Evolutionary conservation across 2,797 vertebrate genomes (phyloP).

Genomic region (Heterohyrax brucei): DNA sequence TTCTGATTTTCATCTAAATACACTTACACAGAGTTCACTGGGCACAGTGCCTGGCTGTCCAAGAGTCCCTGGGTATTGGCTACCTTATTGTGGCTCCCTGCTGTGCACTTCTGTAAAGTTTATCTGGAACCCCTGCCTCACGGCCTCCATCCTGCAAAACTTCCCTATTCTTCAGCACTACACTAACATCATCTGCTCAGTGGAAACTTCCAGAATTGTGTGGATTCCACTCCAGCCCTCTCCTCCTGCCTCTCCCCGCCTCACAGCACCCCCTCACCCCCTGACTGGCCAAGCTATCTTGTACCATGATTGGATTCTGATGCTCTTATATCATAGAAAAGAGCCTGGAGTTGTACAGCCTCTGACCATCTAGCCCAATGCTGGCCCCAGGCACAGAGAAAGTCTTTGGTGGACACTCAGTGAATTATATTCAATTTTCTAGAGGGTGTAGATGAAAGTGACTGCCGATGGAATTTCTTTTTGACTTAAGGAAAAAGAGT

Average conservation of each 20-base stretch:
- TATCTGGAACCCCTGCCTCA: background rate
- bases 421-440: background rate
- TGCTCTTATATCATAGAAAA: background rate
- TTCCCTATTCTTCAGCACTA: background rate
- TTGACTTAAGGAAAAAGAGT: background rate
- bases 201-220: background rate
- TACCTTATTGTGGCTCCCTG: rapidly evolving
- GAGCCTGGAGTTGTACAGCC: rapidly evolving
- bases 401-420: background rate
- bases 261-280: too few species aligned
- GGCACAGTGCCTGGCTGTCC: background rate
- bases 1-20: background rate
- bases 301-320: rapidly evolving
- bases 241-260: background rate
- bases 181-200: background rate
- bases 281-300: too few species aligned
- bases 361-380: background rate
- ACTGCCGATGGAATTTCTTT: background rate
- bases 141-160: background rate
- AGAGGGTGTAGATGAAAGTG: too few species aligned
- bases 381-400: rapidly evolving
- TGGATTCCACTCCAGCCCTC: background rate
- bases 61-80: background rate
- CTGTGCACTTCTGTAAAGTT: background rate
- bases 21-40: rapidly evolving